Evolutionary conservation across 2,888 invertebrate genomes (phyloP).

Genomic region (Eupithecia insigniata): DNA sequence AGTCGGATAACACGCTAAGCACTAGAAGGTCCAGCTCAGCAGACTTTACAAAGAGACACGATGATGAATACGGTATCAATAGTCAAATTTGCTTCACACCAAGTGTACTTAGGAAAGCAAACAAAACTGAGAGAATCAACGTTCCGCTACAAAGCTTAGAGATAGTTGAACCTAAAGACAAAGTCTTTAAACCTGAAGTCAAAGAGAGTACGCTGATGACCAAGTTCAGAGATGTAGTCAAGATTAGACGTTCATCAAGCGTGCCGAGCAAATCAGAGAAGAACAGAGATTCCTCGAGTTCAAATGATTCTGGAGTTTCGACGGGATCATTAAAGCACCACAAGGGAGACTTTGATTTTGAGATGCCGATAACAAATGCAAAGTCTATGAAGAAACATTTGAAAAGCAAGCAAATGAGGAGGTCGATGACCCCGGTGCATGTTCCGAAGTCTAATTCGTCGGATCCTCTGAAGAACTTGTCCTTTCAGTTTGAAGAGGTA

Average conservation of each 20-base stretch:
- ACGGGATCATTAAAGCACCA: slow-evolving; percentile 86
- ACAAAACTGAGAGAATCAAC: slow-evolving; percentile 71
- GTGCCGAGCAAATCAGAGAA: slow-evolving; percentile 88
- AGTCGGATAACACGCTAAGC: slow-evolving; percentile 72
- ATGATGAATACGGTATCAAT: slow-evolving; percentile 73
- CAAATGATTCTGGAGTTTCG: slow-evolving; percentile 89
- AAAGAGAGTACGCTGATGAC: slow-evolving; percentile 75
- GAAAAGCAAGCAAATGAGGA: slow-evolving; percentile 75
- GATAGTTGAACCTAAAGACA: slow-evolving; percentile 61
- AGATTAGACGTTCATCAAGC: slow-evolving; percentile 87
- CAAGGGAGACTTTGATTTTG: slow-evolving; percentile 86
- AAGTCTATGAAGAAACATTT: slow-evolving; percentile 77
- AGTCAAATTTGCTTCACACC: slow-evolving; percentile 74
- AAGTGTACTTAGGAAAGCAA: slow-evolving; percentile 71
- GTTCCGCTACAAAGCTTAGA: slow-evolving; percentile 56
- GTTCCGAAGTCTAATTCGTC: slow-evolving; percentile 86
- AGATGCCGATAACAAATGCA: slow-evolving; percentile 80
- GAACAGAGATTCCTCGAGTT: slow-evolving; percentile 88
- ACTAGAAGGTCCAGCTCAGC: slow-evolving; percentile 86
- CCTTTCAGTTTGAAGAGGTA: slow-evolving; percentile 86
- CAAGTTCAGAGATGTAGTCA: slow-evolving; percentile 83
- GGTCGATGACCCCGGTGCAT: slow-evolving; percentile 77
- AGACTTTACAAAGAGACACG: slow-evolving; percentile 85
- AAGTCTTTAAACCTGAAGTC: slow-evolving; percentile 73
- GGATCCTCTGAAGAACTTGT: slow-evolving; percentile 85